Percentiles rank a stretch among this genome's conserved stretches.
Conservation (phyloP, 2,797 vertebrate species). For the Clarias platycephalus region DNA sequence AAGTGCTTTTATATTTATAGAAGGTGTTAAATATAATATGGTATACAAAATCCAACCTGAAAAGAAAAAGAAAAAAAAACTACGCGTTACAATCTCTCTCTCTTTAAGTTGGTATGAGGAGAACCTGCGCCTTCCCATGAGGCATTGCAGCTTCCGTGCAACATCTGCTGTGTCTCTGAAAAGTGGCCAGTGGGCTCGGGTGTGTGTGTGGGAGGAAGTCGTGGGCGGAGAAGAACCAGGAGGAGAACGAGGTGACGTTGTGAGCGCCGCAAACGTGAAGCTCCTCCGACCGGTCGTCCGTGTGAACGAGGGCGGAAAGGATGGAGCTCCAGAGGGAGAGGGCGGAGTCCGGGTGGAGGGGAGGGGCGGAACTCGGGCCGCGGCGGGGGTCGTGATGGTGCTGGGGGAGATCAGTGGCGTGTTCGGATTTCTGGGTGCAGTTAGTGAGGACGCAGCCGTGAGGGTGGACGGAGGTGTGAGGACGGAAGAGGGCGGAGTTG, state of each 20-base stretch:
- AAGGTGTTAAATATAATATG: slow-evolving; percentile 10
- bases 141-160: slow-evolving; percentile 75
- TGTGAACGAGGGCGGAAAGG: slow-evolving; percentile 73
- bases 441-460: slow-evolving; percentile 70
- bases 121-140: slow-evolving; percentile 79
- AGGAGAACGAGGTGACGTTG: slow-evolving; percentile 66
- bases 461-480: slow-evolving; percentile 33
- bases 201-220: slow-evolving; percentile 54
- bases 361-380: slow-evolving; percentile 4
- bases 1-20: not conserved
- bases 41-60: not conserved
- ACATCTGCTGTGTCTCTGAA: slow-evolving; percentile 68
- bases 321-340: slow-evolving; percentile 82
- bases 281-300: slow-evolving; percentile 49
- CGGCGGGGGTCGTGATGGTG: not conserved
- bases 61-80: not conserved
- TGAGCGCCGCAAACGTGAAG: slow-evolving; percentile 61
- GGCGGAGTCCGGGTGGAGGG: slow-evolving; percentile 62
- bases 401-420: not conserved
- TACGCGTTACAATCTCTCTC: not conserved
- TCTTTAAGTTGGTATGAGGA: slow-evolving; percentile 85
- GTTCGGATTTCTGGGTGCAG: slow-evolving; percentile 57
- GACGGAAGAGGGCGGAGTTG: slow-evolving; percentile 43
- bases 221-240: slow-evolving; percentile 51
- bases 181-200: slow-evolving; percentile 61